Base-by-base conservation (phyloP, 2,113 vertebrate species). In the Eptesicus fuscus region DNA sequence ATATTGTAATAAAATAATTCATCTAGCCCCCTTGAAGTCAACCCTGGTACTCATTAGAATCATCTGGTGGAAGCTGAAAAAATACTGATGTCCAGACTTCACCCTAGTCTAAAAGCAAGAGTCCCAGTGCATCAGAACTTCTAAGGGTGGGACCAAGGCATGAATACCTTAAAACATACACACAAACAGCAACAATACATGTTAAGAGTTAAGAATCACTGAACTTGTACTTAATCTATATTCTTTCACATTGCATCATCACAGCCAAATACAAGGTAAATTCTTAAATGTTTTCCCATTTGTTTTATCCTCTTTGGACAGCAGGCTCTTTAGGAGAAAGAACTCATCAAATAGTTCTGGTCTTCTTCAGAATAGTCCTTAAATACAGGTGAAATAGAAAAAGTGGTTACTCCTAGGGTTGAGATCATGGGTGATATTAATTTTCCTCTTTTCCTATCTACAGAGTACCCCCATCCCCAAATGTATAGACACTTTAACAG, bases 281-380 rank as follows among this genome's bases (percentile, higher is more conserved):
- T 76, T 93, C 84, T 93, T 74, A 80, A 67, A 83, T 59, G 35
- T n/a, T 93, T 94, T 69, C 88, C 30, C 32, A 37, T 59, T 90
- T 61, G n/a, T 69, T 71, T 80, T 86, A 32, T 18, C 25, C 40
- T 77, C 25, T 92, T 73, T 35, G 67, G 53, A 78, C 7, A n/a
- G 37, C 9, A 93, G 17, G 18, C 17, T 56, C 35, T 51, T 93
- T 71, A 88, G 4, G n/a, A 80, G 17, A 91, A 84, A 35, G 35
- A 14, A 83, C 51, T 77, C 61, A 49, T 30, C 56, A 89, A 74
- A 23, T 83, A 86, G 2, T 18, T 35, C 53, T 42, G 17, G n/a
- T 84, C 13, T 90, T 84, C 63, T 84, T 84, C 61, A 84, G 63
- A 78, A 77, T 0, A 85, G 4, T 61, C 53, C 23, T 51, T 71